Evolutionary conservation across 2,888 invertebrate genomes (phyloP).

Genomic region (Leucophora obtusa): DNA sequence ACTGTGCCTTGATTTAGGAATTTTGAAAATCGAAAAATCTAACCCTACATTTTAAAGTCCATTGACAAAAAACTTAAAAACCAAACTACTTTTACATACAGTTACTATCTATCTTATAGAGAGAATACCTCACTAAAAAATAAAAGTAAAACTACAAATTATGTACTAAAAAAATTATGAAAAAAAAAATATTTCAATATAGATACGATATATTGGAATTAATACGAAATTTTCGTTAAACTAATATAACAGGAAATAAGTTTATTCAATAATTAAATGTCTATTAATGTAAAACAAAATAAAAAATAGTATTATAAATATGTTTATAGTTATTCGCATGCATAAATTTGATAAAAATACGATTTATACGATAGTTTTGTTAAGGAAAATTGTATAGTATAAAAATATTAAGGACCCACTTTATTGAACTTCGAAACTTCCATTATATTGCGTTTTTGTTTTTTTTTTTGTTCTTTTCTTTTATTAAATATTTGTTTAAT

Average conservation of each 20-base stretch:
- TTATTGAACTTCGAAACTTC: background rate
- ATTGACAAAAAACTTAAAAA: background rate
- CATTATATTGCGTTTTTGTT: too few species aligned
- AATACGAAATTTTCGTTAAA: background rate
- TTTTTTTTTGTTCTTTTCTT: too few species aligned
- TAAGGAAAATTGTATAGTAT: background rate
- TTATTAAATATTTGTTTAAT: too few species aligned
- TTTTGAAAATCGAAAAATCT: background rate
- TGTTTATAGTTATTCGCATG: background rate
- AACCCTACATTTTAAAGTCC: background rate
- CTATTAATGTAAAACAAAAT: background rate
- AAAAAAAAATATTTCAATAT: background rate
- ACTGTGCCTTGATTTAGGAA: slow-evolving; percentile 53
- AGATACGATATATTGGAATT: background rate
- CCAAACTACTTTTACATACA: background rate
- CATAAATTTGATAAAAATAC: background rate
- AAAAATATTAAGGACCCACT: background rate
- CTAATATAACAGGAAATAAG: background rate
- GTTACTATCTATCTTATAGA: slow-evolving; percentile 7
- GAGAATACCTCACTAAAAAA: slow-evolving; percentile 26
- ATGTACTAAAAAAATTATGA: background rate
- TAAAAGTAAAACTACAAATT: background rate
- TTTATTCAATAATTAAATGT: background rate
- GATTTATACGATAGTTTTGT: background rate
- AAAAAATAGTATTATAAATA: background rate